Percentiles rank a stretch among this genome's conserved stretches.
These are phyloP conservation scores for Amiota communis DNA, from an alignment of 2,888 invertebrate genomes.

Conservation along the genomic window DNA sequence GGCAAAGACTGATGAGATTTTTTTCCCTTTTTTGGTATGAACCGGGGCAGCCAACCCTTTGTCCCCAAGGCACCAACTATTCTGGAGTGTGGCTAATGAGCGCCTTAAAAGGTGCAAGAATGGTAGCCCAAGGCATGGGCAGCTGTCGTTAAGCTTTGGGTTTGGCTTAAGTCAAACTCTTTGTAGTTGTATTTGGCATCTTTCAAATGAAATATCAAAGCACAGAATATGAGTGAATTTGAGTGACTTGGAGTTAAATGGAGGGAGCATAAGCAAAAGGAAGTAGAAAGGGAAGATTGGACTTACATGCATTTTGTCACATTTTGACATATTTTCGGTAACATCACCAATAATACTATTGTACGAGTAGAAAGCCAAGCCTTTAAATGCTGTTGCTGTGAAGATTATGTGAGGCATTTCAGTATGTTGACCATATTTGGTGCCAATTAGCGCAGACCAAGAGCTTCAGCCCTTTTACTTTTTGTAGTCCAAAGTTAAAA, in stretches of 20 bases:
- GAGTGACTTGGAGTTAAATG: background rate
- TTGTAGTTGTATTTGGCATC: background rate
- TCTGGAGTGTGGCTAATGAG: slow-evolving; percentile 55
- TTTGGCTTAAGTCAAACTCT: slow-evolving; percentile 40
- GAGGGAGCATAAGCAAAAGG: slow-evolving; percentile 33
- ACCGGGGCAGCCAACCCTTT: slow-evolving; percentile 21
- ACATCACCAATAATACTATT: too few relatives aligned
- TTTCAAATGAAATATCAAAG: background rate
- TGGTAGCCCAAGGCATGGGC: background rate
- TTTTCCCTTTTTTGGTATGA: slow-evolving; percentile 65
- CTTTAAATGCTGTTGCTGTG: slow-evolving; percentile 15
- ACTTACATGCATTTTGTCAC: slow-evolving; percentile 64
- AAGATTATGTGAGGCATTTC: background rate
- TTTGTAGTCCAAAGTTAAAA: slow-evolving; percentile 25
- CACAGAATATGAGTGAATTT: too few relatives aligned
- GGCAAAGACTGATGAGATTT: slow-evolving; percentile 68
- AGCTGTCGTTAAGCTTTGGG: background rate
- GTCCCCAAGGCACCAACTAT: background rate
- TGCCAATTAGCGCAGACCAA: slow-evolving; percentile 62
- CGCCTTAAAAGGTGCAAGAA: slow-evolving; percentile 58
- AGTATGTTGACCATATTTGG: slow-evolving; percentile 59
- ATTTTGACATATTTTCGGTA: slow-evolving; percentile 62
- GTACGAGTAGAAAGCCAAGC: slow-evolving; percentile 13
- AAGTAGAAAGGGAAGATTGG: background rate
- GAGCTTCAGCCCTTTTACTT: slow-evolving; percentile 55